phyloP scores from a whole-genome alignment of 2,888 invertebrate genomes.

The Brachynemurus nebulosus region DNA sequence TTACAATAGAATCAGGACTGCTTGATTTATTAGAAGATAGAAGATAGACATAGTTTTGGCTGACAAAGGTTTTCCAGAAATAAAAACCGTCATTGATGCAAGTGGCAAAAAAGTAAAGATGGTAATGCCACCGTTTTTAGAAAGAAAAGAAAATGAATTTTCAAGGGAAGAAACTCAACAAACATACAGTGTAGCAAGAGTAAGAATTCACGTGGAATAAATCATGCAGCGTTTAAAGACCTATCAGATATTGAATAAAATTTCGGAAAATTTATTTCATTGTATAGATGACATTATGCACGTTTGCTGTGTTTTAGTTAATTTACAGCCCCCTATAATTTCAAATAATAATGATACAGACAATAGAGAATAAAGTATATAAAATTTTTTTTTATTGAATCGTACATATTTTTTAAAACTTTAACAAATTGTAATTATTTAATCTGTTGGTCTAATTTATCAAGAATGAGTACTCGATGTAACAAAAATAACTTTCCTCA shows the following conservation, averaged over 20 bases:
- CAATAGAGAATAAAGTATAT: too few species aligned
- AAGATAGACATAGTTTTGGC: slow-evolving; percentile 12
- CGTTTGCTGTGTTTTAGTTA: slow-evolving; percentile 5
- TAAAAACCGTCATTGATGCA: slow-evolving; percentile 8
- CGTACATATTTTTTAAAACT: slow-evolving; percentile 8
- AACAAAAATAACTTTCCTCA: not conserved
- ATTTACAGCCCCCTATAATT: slow-evolving; percentile 10
- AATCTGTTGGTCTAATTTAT: not conserved
- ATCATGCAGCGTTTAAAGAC: slow-evolving; percentile 8
- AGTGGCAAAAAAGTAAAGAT: slow-evolving; percentile 10
- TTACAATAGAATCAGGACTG: slow-evolving; percentile 11
- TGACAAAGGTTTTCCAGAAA: slow-evolving; percentile 12
- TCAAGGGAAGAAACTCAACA: slow-evolving; percentile 9
- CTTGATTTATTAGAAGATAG: too few species aligned
- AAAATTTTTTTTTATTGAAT: slow-evolving; percentile 6
- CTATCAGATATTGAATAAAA: slow-evolving; percentile 9
- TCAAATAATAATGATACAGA: too few species aligned
- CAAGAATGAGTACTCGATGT: not conserved
- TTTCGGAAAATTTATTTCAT: slow-evolving; percentile 8
- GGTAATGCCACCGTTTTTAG: slow-evolving; percentile 12
- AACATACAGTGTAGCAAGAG: slow-evolving; percentile 10
- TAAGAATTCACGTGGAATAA: slow-evolving; percentile 8
- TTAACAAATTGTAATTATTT: not conserved
- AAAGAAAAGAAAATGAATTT: slow-evolving; percentile 10
- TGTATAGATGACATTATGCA: slow-evolving; percentile 8